Evolutionary conservation across 2,113 vertebrate genomes (phyloP).

Genomic region (Anser brachyrhynchus): DNA sequence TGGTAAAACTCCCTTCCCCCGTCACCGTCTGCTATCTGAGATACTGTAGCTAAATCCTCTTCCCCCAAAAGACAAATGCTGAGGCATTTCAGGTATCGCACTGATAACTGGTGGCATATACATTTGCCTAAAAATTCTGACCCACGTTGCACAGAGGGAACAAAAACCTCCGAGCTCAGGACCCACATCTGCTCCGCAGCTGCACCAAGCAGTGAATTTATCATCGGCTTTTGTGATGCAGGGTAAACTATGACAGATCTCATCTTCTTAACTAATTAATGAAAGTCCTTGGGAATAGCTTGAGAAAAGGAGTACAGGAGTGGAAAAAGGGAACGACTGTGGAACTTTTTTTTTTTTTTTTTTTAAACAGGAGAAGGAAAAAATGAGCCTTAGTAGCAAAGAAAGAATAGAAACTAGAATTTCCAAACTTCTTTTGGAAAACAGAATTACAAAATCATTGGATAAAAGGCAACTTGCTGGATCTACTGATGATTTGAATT

Average conservation of each 20-base stretch:
- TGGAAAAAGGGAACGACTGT: not conserved
- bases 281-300: not conserved
- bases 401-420: constrained; percentile 21
- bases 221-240: not conserved
- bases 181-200: constrained; percentile 6
- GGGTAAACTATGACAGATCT: not conserved
- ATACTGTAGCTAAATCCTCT: not conserved
- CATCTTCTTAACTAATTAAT: constrained; percentile 13
- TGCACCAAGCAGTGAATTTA: not conserved
- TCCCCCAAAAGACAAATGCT: not conserved
- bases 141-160: not conserved
- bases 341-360: not conserved
- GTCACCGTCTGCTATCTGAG: not conserved
- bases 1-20: not conserved
- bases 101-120: not conserved
- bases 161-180: not conserved
- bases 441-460: constrained; percentile 40
- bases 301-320: not conserved
- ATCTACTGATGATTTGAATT: constrained; percentile 8
- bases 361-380: not conserved
- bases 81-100: not conserved
- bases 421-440: constrained; percentile 30
- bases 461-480: constrained; percentile 23
- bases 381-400: not conserved
- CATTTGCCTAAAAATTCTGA: not conserved